Evolutionary conservation across 2,888 invertebrate genomes (phyloP).

Genomic region (Acleris cristana): DNA sequence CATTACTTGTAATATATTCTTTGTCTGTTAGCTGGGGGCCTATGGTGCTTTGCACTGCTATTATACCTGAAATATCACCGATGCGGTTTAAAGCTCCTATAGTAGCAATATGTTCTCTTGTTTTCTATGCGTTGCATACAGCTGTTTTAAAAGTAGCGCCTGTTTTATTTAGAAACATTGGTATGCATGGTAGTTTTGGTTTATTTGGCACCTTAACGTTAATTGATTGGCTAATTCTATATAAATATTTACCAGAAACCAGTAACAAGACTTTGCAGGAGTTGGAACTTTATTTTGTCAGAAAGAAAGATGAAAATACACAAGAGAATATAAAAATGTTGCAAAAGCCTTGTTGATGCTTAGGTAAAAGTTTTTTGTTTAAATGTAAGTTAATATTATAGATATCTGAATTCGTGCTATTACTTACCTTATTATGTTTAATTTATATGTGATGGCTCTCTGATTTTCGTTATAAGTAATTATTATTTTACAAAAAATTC

Average conservation of each 20-base stretch:
- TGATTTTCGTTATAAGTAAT: too few relatives aligned
- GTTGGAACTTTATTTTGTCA: not conserved
- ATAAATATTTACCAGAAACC: conserved; percentile 27
- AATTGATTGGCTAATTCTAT: conserved; percentile 13
- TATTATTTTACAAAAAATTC: too few relatives aligned
- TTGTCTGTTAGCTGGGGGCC: conserved; percentile 32
- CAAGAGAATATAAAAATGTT: not conserved
- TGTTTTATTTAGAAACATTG: conserved; percentile 14
- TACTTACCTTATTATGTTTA: too few relatives aligned
- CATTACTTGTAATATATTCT: conserved; percentile 16
- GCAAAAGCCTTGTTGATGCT: too few relatives aligned
- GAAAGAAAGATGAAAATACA: not conserved
- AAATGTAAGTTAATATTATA: too few relatives aligned
- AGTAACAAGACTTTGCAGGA: not conserved
- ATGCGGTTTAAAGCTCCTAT: conserved; percentile 23
- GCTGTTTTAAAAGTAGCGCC: conserved; percentile 8
- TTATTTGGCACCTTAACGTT: conserved; percentile 17
- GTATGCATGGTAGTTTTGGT: conserved; percentile 22
- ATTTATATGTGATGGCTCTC: too few relatives aligned
- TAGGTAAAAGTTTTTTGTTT: too few relatives aligned
- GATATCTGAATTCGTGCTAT: too few relatives aligned
- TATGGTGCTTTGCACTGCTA: conserved; percentile 15
- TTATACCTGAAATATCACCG: conserved; percentile 17
- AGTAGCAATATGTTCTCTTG: not conserved
- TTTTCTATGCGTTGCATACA: conserved; percentile 1